Evolutionary conservation across 2,797 vertebrate species (phyloP), one percentile per base, ranked within the genome.

Genomic region (Hozukius guyotensis): DNA sequence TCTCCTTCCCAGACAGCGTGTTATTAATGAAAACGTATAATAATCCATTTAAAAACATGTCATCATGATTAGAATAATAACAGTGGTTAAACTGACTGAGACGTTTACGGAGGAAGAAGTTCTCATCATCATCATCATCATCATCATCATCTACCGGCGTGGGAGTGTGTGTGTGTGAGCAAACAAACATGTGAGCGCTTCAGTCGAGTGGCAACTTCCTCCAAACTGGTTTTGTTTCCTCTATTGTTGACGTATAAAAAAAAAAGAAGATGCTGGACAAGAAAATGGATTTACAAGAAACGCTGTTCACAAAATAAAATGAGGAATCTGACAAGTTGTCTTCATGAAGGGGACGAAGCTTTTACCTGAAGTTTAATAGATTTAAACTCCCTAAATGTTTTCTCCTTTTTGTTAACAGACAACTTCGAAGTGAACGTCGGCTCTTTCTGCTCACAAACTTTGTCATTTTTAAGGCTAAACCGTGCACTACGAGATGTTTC

Each of bases 1-100:
- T 49, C 46, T n/a, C 70, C 77, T 84, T 81, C 81, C 80, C 81
- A 92, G 93, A 90, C 92, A 93, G 88, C 87, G 78, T 90, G 91
- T 92, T 92, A 94, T 94, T 94, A 93, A 94, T 94, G 87, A 93
- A 94, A 94, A 93, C 88, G 83, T 93, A 90, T 94, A 94, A 94
- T 93, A 94, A 94, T 91, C 90, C 92, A 93, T 93, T 94, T 94
- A 94, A 92, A 94, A 94, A 94, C 92, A 94, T 93, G 93, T 93
- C 93, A 94, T 92, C 91, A 90, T 92, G 91, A 93, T 93, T 93
- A 93, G 91, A 93, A 93, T 92, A 93, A 94, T 94, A 94, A 94
- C 90, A 92, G 92, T 92, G 90, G 82, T 94, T 89, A 89, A 87
- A 89, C 83, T 86, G 92, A 87, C 88, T 90, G 92, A 92, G 90